Percentiles rank a stretch among this genome's conserved stretches.
These are phyloP conservation scores for Trichopria drosophilae DNA, from an alignment of 2,888 invertebrate species.

Conservation along the genomic window DNA sequence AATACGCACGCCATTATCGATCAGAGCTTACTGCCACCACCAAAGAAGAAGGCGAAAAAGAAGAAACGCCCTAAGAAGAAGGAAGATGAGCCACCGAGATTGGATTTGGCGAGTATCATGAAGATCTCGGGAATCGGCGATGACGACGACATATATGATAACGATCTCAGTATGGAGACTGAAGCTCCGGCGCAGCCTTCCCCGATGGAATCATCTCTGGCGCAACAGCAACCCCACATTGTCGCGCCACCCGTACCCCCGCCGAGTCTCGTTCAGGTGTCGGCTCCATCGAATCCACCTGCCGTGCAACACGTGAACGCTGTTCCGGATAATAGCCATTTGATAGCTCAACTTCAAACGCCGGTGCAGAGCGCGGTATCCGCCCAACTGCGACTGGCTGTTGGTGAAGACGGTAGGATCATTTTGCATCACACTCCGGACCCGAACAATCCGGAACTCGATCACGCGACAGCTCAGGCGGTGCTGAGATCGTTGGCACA, in stretches of 20 bases:
- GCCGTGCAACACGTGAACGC: conserved; percentile 20
- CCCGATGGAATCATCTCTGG: conserved; percentile 28
- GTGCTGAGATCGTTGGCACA: conserved; percentile 53
- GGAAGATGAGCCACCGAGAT: conserved; percentile 60
- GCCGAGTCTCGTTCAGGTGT: conserved; percentile 31
- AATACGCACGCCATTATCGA: conserved; percentile 49
- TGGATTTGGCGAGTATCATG: conserved; percentile 75
- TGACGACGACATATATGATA: conserved; percentile 65
- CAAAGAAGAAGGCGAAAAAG: conserved; percentile 62
- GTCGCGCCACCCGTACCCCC: conserved; percentile 35
- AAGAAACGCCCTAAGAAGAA: conserved; percentile 63
- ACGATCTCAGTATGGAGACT: conserved; percentile 48
- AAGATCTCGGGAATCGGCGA: conserved; percentile 74
- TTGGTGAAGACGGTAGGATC: conserved; percentile 70
- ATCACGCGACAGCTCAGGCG: conserved; percentile 55
- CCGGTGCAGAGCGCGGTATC: conserved; percentile 54
- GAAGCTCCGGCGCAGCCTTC: conserved; percentile 29
- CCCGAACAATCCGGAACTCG: conserved; percentile 55
- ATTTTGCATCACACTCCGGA: conserved; percentile 68
- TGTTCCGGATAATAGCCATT: conserved; percentile 40
- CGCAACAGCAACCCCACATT: not conserved
- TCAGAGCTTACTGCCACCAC: conserved; percentile 57
- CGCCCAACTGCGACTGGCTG: conserved; percentile 67
- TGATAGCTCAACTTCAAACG: conserved; percentile 63
- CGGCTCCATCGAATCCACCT: conserved; percentile 30